Conservation (phyloP, 2,113 vertebrate species). For the Lophura nycthemera region DNA sequence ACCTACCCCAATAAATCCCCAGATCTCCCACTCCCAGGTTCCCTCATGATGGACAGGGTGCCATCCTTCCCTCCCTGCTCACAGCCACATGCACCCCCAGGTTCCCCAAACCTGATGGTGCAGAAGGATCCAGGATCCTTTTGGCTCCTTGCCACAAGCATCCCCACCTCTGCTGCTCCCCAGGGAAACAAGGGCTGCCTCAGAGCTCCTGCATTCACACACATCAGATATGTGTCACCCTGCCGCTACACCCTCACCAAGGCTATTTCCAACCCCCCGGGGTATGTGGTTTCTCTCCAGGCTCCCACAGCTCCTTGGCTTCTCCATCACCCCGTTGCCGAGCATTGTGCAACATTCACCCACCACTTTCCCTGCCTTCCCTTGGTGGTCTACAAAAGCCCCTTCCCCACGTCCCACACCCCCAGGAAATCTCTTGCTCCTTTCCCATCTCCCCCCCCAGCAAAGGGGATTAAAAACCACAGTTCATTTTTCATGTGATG, state of each 20-base stretch:
- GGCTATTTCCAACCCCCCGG: not conserved
- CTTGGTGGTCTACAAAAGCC: not conserved
- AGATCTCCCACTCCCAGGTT: not conserved
- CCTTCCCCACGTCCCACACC: not conserved
- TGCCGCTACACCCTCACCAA: fast-evolving
- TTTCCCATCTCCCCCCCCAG: not conserved
- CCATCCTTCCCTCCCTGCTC: not conserved
- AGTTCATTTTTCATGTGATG: constrained; percentile 63
- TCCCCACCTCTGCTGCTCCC: not conserved
- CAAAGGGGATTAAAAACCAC: constrained; percentile 59
- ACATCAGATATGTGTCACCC: not conserved
- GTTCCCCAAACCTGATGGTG: not conserved
- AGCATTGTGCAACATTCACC: not conserved
- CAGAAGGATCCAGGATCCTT: not conserved
- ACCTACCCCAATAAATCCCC: not conserved
- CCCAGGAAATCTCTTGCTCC: not conserved
- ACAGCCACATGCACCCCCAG: not conserved
- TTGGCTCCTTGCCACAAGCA: not conserved
- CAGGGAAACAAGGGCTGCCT: not conserved
- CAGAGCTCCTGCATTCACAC: not conserved
- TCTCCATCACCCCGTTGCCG: not conserved
- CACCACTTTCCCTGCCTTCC: not conserved
- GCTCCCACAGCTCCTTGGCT: not conserved
- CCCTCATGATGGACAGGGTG: fast-evolving
- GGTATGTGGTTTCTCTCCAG: not conserved